Conservation (phyloP, 2,113 vertebrate species). For the Chaetops frenatus region DNA sequence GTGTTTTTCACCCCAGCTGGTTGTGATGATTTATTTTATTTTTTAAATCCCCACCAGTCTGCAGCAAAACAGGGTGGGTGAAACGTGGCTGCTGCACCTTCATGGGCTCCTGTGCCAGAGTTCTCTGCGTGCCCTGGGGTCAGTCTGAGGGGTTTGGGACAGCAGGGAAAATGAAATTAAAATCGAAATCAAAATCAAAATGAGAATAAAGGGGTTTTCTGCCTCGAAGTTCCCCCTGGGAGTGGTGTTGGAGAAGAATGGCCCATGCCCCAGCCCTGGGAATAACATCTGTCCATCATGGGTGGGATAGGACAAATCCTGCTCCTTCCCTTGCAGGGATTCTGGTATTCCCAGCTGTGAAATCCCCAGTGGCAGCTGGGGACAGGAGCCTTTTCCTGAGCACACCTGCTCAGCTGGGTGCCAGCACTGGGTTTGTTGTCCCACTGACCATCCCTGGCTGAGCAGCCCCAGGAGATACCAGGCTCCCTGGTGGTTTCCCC, state of each 20-base stretch:
- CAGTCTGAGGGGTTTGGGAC: not conserved
- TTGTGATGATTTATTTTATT: not conserved
- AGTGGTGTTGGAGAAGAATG: not conserved
- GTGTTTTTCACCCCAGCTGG: not conserved
- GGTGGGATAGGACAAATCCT: not conserved
- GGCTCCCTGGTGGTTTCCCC: not conserved
- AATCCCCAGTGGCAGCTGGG: not conserved
- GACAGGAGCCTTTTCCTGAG: not conserved
- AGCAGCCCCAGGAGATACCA: not conserved
- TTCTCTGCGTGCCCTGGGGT: rapidly evolving
- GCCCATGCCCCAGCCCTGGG: not conserved
- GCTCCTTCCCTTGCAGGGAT: not conserved
- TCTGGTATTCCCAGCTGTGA: not conserved
- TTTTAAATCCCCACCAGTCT: not conserved
- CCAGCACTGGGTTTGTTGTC: not conserved
- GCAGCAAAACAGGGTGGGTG: not conserved
- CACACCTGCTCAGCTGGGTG: not conserved
- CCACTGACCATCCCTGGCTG: not conserved
- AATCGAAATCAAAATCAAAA: not conserved
- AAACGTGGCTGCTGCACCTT: rapidly evolving
- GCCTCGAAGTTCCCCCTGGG: not conserved
- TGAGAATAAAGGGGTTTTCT: not conserved
- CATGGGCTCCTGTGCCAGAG: rapidly evolving
- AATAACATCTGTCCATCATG: rapidly evolving
- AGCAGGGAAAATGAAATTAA: rapidly evolving